Percentiles rank a stretch among this genome's conserved stretches.
Conservation (phyloP, 2,113 vertebrate species). For the Anolis sagrei region DNA sequence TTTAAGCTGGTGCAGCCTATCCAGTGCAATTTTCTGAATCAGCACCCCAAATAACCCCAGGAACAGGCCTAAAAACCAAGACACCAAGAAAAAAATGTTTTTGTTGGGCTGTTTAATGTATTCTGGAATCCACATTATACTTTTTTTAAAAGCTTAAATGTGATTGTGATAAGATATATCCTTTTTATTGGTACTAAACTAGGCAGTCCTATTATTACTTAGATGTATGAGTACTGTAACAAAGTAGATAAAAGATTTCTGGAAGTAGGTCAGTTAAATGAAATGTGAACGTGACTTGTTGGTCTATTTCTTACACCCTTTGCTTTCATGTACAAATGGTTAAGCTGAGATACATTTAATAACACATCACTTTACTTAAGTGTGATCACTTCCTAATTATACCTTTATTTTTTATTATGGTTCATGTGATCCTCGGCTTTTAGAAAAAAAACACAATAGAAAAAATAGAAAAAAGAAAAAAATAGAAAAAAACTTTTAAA, state of each 20-base stretch:
- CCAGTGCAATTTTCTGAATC: too few species aligned
- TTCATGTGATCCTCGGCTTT: too few species aligned
- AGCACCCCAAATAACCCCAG: too few species aligned
- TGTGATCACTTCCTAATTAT: conserved; percentile 23
- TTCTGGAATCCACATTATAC: conserved; percentile 37
- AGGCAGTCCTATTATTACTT: conserved; percentile 17
- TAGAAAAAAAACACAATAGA: too few species aligned
- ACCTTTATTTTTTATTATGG: not conserved
- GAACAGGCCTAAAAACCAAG: too few species aligned
- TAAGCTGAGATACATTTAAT: not conserved
- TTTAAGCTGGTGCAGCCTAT: too few species aligned
- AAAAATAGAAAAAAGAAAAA: too few species aligned
- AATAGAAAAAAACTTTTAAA: too few species aligned
- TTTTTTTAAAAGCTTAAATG: conserved; percentile 29
- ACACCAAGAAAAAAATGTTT: too few species aligned
- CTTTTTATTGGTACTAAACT: conserved; percentile 26
- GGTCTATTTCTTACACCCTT: not conserved
- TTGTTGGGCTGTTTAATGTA: not conserved
- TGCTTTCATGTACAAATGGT: conserved; percentile 34
- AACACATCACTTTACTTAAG: not conserved
- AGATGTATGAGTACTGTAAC: not conserved
- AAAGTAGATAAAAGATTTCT: not conserved
- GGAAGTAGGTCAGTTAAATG: not conserved
- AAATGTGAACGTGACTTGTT: not conserved
- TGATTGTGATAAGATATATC: conserved; percentile 9